These are phyloP conservation scores for Pegoplata infirma DNA, from an alignment of 2,888 invertebrate genomes.

Conservation along the genomic window DNA sequence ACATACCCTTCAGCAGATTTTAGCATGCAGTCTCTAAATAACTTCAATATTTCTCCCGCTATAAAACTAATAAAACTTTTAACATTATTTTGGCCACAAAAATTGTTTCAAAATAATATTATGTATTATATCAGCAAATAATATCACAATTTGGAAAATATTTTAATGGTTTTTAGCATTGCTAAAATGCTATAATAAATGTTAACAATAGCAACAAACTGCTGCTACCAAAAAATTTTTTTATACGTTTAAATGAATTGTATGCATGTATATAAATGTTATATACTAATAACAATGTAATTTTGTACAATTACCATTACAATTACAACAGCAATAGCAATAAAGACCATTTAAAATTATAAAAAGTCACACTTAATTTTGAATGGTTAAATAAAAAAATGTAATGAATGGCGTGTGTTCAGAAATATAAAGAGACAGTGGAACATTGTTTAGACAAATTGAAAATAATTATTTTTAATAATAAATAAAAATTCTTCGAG, in stretches of 20 bases:
- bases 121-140: neutral
- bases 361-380: constrained; percentile 25
- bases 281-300: too few species aligned
- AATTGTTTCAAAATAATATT: constrained; percentile 25
- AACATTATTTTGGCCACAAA: constrained; percentile 17
- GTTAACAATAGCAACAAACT: neutral
- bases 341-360: constrained; percentile 33
- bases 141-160: neutral
- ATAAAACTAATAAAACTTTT: constrained; percentile 10
- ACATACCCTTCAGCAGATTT: neutral
- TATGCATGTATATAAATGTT: too few species aligned
- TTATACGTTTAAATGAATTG: too few species aligned
- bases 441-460: too few species aligned
- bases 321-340: constrained; percentile 1
- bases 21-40: constrained; percentile 10
- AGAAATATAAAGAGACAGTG: too few species aligned
- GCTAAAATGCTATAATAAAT: neutral
- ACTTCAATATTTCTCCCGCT: constrained; percentile 8
- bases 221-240: too few species aligned
- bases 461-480: too few species aligned
- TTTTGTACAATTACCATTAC: neutral
- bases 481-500: too few species aligned
- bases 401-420: neutral
- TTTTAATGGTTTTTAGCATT: neutral
- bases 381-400: neutral